phyloP scores from a whole-genome alignment of 2,888 invertebrate genomes.

The Chydorus sphaericus region DNA sequence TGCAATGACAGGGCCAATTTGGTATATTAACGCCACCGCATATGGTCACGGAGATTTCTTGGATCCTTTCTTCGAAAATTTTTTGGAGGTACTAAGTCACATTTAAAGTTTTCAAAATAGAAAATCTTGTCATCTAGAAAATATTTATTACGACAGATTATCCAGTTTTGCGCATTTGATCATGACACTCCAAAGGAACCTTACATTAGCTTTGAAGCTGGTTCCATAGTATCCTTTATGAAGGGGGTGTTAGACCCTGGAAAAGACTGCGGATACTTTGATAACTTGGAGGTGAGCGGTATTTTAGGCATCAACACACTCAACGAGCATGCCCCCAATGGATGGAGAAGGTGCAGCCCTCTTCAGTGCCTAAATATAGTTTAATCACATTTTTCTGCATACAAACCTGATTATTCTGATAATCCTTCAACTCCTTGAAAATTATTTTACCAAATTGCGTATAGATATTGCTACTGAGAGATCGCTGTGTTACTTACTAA shows the following conservation, averaged over 20 bases:
- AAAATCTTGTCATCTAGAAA: background rate
- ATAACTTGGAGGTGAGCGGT: background rate
- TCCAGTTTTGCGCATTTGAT: background rate
- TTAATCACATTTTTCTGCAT: too few relatives aligned
- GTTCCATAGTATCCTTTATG: background rate
- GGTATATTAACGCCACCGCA: slow-evolving; percentile 21
- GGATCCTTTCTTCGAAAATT: slow-evolving; percentile 16
- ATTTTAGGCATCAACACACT: background rate
- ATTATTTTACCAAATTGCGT: too few relatives aligned
- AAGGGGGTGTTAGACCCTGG: slow-evolving; percentile 1
- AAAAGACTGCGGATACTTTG: background rate
- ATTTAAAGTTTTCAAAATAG: background rate
- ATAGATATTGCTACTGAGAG: too few relatives aligned
- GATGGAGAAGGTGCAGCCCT: background rate
- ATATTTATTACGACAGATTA: background rate
- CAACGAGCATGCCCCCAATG: background rate
- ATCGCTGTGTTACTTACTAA: too few relatives aligned
- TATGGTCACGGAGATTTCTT: slow-evolving; percentile 22
- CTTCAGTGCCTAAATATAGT: too few relatives aligned
- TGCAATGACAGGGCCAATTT: slow-evolving; percentile 20
- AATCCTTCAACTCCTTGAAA: too few relatives aligned
- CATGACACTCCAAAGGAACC: too few relatives aligned
- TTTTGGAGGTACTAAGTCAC: background rate
- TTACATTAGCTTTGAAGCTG: background rate
- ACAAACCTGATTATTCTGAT: too few relatives aligned